Conservation (phyloP, 2,797 vertebrate genomes). For the Eremophila alpestris region DNA sequence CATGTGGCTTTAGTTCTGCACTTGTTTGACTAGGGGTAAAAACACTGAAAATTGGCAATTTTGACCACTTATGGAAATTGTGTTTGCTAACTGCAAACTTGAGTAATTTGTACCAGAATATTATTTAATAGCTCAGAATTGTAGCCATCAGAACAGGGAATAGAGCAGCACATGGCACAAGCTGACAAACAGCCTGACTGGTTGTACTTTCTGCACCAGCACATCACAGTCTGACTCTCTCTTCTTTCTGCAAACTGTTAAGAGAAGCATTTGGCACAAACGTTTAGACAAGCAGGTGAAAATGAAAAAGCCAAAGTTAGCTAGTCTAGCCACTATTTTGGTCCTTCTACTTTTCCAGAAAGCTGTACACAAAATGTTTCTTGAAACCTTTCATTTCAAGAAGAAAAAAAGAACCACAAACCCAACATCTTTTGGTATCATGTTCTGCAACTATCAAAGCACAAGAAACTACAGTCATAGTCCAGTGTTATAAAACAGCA, state of each 20-base stretch:
- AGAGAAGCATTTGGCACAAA: not conserved
- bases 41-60: not conserved
- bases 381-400: not conserved
- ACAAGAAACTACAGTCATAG: not conserved
- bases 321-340: not conserved
- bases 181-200: not conserved
- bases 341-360: not conserved
- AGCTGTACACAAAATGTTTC: not conserved
- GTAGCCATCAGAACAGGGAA: not conserved
- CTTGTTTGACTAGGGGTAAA: not conserved
- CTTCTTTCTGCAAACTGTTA: not conserved
- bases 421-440: not conserved
- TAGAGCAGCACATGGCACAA: not conserved
- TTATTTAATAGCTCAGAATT: not conserved
- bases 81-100: fast-evolving
- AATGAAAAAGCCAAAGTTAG: not conserved
- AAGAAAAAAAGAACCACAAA: not conserved
- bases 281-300: not conserved
- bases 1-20: not conserved
- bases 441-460: not conserved
- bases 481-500: not conserved
- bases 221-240: not conserved
- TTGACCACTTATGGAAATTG: not conserved
- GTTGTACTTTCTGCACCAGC: not conserved
- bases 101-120: not conserved